These are phyloP conservation scores for Tinea semifulvella DNA, from an alignment of 2,888 invertebrate species.

Conservation along the genomic window DNA sequence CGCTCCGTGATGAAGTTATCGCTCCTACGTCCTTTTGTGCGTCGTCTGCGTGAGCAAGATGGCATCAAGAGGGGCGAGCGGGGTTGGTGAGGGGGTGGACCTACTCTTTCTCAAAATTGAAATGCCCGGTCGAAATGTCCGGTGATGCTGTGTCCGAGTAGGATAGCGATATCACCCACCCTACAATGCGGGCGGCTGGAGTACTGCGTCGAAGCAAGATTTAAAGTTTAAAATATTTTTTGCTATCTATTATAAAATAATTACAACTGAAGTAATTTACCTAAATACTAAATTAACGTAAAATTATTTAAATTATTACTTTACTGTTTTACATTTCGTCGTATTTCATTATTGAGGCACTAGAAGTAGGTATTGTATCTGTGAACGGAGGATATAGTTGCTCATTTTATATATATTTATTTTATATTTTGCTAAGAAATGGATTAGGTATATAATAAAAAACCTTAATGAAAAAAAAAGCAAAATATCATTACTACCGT, in stretches of 20 bases:
- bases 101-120: slow-evolving; percentile 69
- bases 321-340: too few species aligned
- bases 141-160: slow-evolving; percentile 66
- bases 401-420: too few species aligned
- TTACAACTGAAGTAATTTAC: neutral
- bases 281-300: neutral
- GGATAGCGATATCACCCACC: slow-evolving; percentile 64
- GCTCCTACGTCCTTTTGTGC: slow-evolving; percentile 69
- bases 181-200: slow-evolving; percentile 62
- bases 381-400: too few species aligned
- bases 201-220: slow-evolving; percentile 50
- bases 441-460: too few species aligned
- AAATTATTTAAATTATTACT: too few species aligned
- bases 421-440: too few species aligned
- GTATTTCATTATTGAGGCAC: too few species aligned
- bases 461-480: too few species aligned
- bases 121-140: slow-evolving; percentile 69
- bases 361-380: too few species aligned
- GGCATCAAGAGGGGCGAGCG: slow-evolving; percentile 27
- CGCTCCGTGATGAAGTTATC: slow-evolving; percentile 64
- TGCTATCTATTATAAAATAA: neutral
- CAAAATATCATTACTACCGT: too few species aligned
- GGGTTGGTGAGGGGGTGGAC: slow-evolving; percentile 48
- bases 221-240: slow-evolving; percentile 43
- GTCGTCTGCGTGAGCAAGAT: slow-evolving; percentile 61